Percentiles rank a stretch among this genome's conserved stretches.
These are phyloP conservation scores for Eonycteris spelaea DNA, from an alignment of 2,113 vertebrate species.

Conservation along the genomic window DNA sequence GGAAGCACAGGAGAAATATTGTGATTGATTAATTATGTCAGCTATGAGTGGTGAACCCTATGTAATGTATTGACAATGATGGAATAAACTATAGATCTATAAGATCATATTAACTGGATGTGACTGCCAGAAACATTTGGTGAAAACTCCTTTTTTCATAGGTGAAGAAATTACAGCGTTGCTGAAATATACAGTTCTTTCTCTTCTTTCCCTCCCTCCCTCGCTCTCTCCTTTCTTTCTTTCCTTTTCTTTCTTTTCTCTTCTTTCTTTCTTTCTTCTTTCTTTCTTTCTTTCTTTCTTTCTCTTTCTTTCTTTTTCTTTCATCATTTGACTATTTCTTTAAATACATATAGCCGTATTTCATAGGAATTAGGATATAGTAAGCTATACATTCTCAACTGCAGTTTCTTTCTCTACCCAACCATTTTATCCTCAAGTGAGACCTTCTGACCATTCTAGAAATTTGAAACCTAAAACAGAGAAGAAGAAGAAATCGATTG, in stretches of 20 bases:
- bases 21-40: neutral
- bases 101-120: neutral
- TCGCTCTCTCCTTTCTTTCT: neutral
- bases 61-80: neutral
- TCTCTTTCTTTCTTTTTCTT: neutral
- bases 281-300: neutral
- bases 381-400: neutral
- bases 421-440: neutral
- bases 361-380: neutral
- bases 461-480: neutral
- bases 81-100: neutral
- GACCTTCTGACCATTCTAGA: neutral
- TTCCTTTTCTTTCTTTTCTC: neutral
- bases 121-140: neutral
- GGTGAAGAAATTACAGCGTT: neutral
- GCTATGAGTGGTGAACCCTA: neutral
- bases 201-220: neutral
- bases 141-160: neutral
- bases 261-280: neutral
- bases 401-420: neutral
- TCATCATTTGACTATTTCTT: neutral
- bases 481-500: slow-evolving; percentile 14
- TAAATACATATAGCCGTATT: neutral
- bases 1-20: neutral
- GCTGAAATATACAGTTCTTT: neutral